Base-by-base conservation (phyloP, 2,113 vertebrate genomes). In the Puntigrus tetrazona region DNA sequence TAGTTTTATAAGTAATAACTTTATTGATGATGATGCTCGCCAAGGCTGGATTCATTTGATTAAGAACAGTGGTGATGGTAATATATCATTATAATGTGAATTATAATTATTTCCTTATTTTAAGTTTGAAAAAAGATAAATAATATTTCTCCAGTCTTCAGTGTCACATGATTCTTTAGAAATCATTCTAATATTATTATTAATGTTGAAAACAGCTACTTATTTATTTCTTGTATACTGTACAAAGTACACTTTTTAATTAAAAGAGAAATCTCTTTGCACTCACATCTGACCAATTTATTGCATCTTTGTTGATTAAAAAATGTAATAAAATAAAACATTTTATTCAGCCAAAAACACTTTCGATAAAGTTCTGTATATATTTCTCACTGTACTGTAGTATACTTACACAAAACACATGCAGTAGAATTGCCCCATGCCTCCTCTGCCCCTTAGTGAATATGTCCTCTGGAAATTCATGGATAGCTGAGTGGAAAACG, bases 391-490 rank as follows among this genome's bases (percentile, higher is more conserved):
- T 36, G 31, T 29, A 29, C 7, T 82, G 29, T 59, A 8, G 18
- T 34, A 9, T 76, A 92, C 94, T 94, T 88, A 95, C 95, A 90
- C 94, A 95, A 78, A 95, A 81, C 41, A 93, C 89, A 59, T 95
- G 95, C 45, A 95, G 94, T 27, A 95, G 82, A 3, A 95, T 88
- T 0, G 94, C 95, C 43, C 95, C 95, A 4, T 92, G 91, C 57
- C 91, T 92, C 86, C 92, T 91, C 87, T 95, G 92, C 82, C 91
- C 91, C 85, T 86, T 78, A 59, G 90, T 92, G 83, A 95, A 95
- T 86, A 95, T 78, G 84, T 95, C 95, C 80, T 93, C 85, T 2
- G 95, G 95, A 91, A 95, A 95, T 87, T 95, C 95, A 59, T 88
- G 86, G 84, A 95, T 86, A 27, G 92, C 94, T 95, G 89, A 20